Percentiles rank a stretch among this genome's conserved stretches.
Evolutionary conservation across 2,113 vertebrate genomes (phyloP).

Genomic region (Lota lota): DNA sequence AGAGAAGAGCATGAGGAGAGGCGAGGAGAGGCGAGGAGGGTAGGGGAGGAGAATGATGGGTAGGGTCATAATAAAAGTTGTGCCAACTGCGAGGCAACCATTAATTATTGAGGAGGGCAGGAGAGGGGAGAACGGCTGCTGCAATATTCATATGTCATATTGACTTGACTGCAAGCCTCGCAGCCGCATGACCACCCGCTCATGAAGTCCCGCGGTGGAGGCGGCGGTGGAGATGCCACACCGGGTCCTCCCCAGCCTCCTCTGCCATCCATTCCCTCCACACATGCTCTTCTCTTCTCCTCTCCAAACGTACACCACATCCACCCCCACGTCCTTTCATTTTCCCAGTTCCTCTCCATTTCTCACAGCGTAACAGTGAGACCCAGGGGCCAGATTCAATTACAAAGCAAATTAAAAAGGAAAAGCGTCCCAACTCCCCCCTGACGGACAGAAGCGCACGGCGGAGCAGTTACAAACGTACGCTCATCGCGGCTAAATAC

Average conservation of each 20-base stretch:
- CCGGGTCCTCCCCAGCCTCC: conserved; percentile 14
- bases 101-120: conserved; percentile 74
- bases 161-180: conserved; percentile 71
- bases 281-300: conserved; percentile 2
- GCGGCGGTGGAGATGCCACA: conserved; percentile 14
- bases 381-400: conserved; percentile 65
- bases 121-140: conserved; percentile 71
- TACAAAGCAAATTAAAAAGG: conserved; percentile 63
- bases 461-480: conserved; percentile 17
- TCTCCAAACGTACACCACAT: conserved; percentile 19
- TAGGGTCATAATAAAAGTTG: background rate
- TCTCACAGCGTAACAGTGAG: conserved; percentile 39
- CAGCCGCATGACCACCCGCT: conserved; percentile 12
- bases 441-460: conserved; percentile 25
- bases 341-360: conserved; percentile 50
- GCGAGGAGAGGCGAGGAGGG: background rate
- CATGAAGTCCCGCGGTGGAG: background rate
- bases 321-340: conserved; percentile 34
- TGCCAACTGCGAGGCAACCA: conserved; percentile 22
- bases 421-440: conserved; percentile 47
- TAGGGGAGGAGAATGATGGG: conserved; percentile 5
- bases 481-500: background rate
- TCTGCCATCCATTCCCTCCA: conserved; percentile 24
- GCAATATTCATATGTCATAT: conserved; percentile 80
- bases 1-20: conserved; percentile 6